Base-by-base conservation (phyloP, 2,888 invertebrate species). In the Leucania comma region DNA sequence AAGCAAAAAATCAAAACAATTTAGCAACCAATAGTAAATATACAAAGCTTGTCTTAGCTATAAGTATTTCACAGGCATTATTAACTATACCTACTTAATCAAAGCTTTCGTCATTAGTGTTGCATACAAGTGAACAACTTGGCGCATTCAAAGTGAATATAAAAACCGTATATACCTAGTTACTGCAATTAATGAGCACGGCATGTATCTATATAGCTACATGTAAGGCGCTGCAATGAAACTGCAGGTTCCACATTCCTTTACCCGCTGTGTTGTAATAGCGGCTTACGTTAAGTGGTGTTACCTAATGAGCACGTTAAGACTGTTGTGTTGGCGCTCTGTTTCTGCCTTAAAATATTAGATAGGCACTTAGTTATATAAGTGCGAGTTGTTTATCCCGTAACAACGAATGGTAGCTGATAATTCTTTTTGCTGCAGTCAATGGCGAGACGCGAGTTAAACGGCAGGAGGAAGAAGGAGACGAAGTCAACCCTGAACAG, bases 401-500 rank as follows among this genome's bases (percentile, higher is more conserved):
- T 65, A 38, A 48, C 5, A 56, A 60, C 22, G 3, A 57, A 38
- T 38, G 57, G 51, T 32, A 5, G 12, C 42, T 76, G 3, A 74
- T 10, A 4, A 12, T 8, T 57, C 4, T 56, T 29, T 68, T 79
- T 80, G 22, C 26, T 79, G 35, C 69, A 85, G 97, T 93, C 69
- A 94, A 93, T 83, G 95, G 96, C 77, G 92, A 93, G 72, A 84
- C 88, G 63, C 93, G 97, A 83, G 95, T 96, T 68, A 97, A 96
- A 87, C 96, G 97, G 56, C 98, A 98, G 93, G 97, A 98, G 38
- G 96, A 97, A 0, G 98, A 98, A 38, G 95, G 90, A 70, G 96
- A 95, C n/a, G 97, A 97, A 4, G 94, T 95, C 71, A 97, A 94
- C 81, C 96, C 98, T 5, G 98, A 99, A 88, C 98, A 98, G 93